Percentiles rank a stretch among this genome's conserved stretches.
Evolutionary conservation across 2,113 vertebrate species (phyloP).

Genomic region (Seriola quinqueradiata): DNA sequence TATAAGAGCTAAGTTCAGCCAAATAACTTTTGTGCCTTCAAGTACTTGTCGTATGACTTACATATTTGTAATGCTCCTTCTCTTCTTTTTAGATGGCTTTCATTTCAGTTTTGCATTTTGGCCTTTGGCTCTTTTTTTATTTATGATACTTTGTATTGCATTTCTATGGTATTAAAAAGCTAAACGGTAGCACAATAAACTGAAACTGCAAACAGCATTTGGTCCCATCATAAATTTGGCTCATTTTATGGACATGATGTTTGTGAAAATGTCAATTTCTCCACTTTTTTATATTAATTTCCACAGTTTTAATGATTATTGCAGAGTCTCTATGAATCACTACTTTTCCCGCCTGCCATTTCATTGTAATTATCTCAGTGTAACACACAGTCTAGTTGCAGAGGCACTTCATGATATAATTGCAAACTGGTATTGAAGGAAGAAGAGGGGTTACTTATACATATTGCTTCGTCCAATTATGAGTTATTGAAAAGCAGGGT

Average conservation of each 20-base stretch:
- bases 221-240: neutral
- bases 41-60: no score
- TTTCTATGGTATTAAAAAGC: neutral
- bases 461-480: conserved; percentile 47
- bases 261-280: conserved; percentile 11
- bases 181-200: neutral
- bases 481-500: conserved; percentile 56
- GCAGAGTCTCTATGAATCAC: conserved; percentile 9
- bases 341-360: conserved; percentile 11
- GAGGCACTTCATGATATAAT: conserved; percentile 51
- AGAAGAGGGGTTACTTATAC: conserved; percentile 32
- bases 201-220: neutral
- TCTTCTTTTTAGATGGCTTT: neutral
- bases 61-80: neutral
- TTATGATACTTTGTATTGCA: no score
- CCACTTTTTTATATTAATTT: neutral
- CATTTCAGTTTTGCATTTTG: neutral
- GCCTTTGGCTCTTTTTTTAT: neutral
- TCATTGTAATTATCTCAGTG: conserved; percentile 53
- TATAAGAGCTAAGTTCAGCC: neutral
- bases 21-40: neutral
- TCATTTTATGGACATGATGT: neutral
- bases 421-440: conserved; percentile 30
- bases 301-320: conserved; percentile 1
- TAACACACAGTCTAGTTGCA: conserved; percentile 41